Base-by-base conservation (phyloP, 2,113 vertebrate species). In the Nerophis lumbriciformis region DNA sequence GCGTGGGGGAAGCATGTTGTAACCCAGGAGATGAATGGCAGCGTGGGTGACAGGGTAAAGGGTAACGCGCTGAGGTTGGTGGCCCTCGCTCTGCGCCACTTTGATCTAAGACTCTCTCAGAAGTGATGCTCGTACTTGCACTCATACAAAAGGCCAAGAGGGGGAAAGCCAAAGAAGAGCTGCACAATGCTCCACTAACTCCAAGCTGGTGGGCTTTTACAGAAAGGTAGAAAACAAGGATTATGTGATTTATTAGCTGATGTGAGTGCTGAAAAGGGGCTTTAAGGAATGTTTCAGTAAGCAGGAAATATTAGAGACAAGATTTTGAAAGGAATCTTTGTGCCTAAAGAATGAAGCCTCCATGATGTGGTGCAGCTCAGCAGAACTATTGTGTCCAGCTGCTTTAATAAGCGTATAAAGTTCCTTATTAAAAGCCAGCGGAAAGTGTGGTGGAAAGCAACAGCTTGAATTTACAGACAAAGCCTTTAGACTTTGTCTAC, bases 241-340 rank as follows among this genome's bases (percentile, higher is more conserved):
- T 82, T 81, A 85, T 81, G 76, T 83, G 84, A 87, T 85, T 83
- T 86, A 88, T 83, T 84, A 70, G 73, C 72, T 68, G 76, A 78
- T 72, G 72, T 64, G 77, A 77, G 71, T 72, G 60, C 75, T 76
- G 70, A 83, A 81, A 79, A 9, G 54, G 69, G 62, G 42, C 66
- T 76, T 76, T 45, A 48, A 78, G 66, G 76, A 85, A 86, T 72
- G 81, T 81, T 82, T 84, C 68, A 65, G 6, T 64, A 64, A 74
- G 64, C 70, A 78, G 78, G 66, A 84, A 83, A 82, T 78, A 83
- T 83, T 79, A 77, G 72, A 77, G 80, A 63, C 60, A 45, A 39
- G 56, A 68, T 76, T 76, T 75, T 85, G 67, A 85, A 88, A 80
- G 65, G 61, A 55, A 71, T 68, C 76, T 85, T 85, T 88, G 83